Evolutionary conservation across 2,113 vertebrate species (phyloP).

Genomic region (Crotalus viridis): DNA sequence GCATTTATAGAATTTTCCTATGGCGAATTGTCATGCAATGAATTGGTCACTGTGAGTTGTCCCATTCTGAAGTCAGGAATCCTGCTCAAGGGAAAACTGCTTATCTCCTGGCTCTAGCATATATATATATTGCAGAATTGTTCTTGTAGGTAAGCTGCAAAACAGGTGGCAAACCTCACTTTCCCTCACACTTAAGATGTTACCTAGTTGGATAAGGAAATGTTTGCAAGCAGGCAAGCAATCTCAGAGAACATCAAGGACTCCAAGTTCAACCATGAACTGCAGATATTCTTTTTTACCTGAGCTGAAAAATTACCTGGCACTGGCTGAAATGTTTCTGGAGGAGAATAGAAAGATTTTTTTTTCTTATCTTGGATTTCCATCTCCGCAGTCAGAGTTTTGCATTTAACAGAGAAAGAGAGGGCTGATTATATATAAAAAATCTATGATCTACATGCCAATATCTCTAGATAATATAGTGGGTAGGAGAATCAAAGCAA

Average conservation of each 20-base stretch:
- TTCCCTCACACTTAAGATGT: not conserved
- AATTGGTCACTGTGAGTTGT: not conserved
- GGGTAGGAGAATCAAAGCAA: not conserved
- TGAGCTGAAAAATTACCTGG: not conserved
- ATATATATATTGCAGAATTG: not conserved
- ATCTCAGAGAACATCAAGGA: not conserved
- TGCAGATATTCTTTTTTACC: not conserved
- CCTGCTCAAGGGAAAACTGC: not conserved
- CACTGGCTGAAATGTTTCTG: not conserved
- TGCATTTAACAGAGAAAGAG: too few relatives aligned
- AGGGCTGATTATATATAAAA: too few relatives aligned
- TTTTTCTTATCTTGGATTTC: too few relatives aligned
- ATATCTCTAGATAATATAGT: not conserved
- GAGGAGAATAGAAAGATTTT: not conserved
- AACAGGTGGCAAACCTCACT: not conserved
- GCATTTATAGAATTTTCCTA: not conserved
- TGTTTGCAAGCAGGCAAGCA: not conserved
- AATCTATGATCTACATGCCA: not conserved
- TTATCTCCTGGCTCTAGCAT: not conserved
- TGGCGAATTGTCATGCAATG: too few relatives aligned
- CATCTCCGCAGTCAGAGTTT: too few relatives aligned
- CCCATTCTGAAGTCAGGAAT: not conserved
- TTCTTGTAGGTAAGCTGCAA: not conserved
- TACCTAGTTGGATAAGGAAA: not conserved
- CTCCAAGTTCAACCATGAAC: not conserved